These are phyloP conservation scores for Trematomus bernacchii DNA, from an alignment of 2,797 vertebrate species.

Conservation along the genomic window DNA sequence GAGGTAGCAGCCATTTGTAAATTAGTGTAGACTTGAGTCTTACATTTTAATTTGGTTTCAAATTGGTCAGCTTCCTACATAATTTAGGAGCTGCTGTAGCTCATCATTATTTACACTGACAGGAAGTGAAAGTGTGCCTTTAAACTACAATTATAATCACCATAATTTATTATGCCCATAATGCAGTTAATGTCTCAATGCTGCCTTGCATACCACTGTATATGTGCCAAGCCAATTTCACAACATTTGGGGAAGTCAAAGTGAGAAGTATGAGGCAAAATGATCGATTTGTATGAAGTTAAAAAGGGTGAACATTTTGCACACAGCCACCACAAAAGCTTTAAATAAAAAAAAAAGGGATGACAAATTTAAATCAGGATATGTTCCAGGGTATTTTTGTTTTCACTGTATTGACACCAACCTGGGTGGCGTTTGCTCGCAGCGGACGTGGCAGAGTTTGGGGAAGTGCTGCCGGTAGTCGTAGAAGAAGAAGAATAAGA, in stretches of 20 bases:
- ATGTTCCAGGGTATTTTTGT: constrained; percentile 6
- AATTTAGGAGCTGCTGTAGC: constrained; percentile 1
- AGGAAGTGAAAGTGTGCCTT: constrained; percentile 10
- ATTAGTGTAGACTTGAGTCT: neutral
- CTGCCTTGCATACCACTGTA: constrained; percentile 3
- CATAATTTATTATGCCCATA: constrained; percentile 18
- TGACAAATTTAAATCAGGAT: neutral
- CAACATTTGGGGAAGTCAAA: neutral
- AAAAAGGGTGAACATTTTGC: constrained; percentile 3
- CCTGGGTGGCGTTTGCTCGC: constrained; percentile 86
- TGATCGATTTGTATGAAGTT: neutral
- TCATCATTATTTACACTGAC: neutral
- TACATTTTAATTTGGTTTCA: constrained; percentile 13
- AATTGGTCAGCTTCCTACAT: constrained; percentile 4
- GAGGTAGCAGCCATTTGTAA: neutral
- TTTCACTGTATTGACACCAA: constrained; percentile 60
- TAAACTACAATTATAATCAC: constrained; percentile 28
- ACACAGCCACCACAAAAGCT: constrained; percentile 22
- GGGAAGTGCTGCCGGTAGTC: constrained; percentile 67
- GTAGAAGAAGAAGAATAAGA: constrained; percentile 65
- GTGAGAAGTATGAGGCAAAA: neutral
- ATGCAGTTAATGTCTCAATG: constrained; percentile 14
- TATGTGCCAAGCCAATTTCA: neutral
- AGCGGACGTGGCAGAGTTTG: constrained; percentile 74
- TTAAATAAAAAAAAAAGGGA: neutral